Conservation (phyloP, 2,888 invertebrate species). For the Slavum lentiscoides region DNA sequence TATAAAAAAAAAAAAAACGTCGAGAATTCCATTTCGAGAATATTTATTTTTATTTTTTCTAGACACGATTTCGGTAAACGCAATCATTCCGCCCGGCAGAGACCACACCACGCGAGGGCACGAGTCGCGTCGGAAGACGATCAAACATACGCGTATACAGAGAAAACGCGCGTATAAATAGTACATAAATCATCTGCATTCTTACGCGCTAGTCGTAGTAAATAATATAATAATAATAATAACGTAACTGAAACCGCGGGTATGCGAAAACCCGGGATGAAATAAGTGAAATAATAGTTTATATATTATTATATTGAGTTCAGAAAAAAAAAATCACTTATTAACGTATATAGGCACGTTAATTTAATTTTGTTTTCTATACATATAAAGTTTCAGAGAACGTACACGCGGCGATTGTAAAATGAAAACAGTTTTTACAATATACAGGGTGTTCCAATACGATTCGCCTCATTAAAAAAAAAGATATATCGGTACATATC, state of each 20-base stretch:
- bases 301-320: no score
- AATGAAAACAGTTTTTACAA: no score
- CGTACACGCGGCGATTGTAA: no score
- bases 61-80: conserved; percentile 15
- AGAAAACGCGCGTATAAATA: no score
- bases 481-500: no score
- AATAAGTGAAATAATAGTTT: no score
- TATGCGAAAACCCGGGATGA: neutral
- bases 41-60: neutral
- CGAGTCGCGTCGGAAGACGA: neutral
- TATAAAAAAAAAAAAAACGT: neutral
- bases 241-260: neutral
- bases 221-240: neutral
- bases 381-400: no score
- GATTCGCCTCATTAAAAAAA: no score
- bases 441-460: no score
- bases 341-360: no score
- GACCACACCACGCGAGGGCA: neutral
- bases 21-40: conserved; percentile 13
- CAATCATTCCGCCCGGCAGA: neutral
- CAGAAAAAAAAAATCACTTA: no score
- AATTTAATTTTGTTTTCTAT: no score
- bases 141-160: neutral
- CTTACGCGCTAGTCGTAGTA: neutral
- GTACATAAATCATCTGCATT: neutral